Base-by-base conservation (phyloP, 2,113 vertebrate species). In the Glareola pratincola region DNA sequence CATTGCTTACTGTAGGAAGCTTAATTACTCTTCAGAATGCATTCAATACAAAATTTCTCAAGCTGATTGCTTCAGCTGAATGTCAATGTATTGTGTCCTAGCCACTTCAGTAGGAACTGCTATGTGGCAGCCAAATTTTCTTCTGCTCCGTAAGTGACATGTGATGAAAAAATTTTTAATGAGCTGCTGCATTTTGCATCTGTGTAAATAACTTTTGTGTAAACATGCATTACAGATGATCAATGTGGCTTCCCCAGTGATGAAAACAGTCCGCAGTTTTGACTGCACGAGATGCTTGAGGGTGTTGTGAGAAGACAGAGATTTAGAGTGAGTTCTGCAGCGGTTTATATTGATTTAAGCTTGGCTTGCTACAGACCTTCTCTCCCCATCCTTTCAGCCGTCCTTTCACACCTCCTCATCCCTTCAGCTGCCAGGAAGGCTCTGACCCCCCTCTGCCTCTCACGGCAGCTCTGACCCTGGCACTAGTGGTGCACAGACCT, bases 21-120 rank as follows among this genome's bases (percentile, higher is more conserved):
- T 95, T 97, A 97, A 97, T 97, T 96, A 91, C 83, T 91, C 51
- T 94, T 95, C 82, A 88, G 88, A 94, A 96, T 73, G 43, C 45
- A 62, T 80, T 80, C 32, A 90, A 36, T 57, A 82, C 68, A 64
- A 56, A 59, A 71, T 96, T 97, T 90, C 94, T 94, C 81, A 90
- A 85, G 74, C 76, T 91, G 90, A 92, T 90, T 96, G 57, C 39
- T 93, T 91, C 85, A 73, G 34, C 45, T 94, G 90, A 75, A 72
- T 89, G 75, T 71, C 90, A 91, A 69, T 82, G 83, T 27, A 56
- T 72, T 72, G 94, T 24, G 32, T 93, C 37, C 78, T 94, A 80
- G 83, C 53, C 88, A 92, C 59, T 95, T 71, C 67, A 62, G 80
- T 53, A 73, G 54, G 92, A 82, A 77, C n/a, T 74, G 67, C 57